These are phyloP conservation scores for Drosophila persimilis DNA, from an alignment of 1,140 invertebrate species.

Conservation along the genomic window DNA sequence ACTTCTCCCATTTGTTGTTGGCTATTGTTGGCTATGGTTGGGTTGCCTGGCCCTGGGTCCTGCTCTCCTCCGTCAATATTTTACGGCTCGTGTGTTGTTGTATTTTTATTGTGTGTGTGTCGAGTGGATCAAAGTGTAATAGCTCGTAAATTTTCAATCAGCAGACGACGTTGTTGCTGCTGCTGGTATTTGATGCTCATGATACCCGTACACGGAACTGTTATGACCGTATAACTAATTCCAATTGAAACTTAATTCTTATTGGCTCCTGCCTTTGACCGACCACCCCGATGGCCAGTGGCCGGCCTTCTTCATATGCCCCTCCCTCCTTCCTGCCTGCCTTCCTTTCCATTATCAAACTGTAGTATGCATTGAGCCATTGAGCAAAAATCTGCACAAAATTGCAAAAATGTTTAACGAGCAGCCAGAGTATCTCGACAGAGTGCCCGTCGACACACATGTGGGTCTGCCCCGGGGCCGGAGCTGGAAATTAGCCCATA, in stretches of 20 bases:
- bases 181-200: conserved; percentile 13
- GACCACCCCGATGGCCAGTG: too few relatives aligned
- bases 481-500: conserved; percentile 25
- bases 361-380: too few relatives aligned
- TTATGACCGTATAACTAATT: conserved; percentile 18
- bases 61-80: too few relatives aligned
- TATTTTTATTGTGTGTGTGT: conserved; percentile 27
- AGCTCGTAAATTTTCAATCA: conserved; percentile 63
- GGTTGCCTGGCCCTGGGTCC: too few relatives aligned
- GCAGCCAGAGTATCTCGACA: too few relatives aligned
- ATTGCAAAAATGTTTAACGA: too few relatives aligned
- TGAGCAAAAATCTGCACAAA: too few relatives aligned
- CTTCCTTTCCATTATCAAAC: too few relatives aligned
- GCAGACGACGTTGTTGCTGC: conserved; percentile 9
- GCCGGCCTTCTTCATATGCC: too few relatives aligned
- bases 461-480: not conserved
- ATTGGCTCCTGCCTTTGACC: conserved; percentile 10
- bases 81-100: too few relatives aligned
- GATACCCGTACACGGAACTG: conserved; percentile 14
- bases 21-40: conserved; percentile 10
- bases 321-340: too few relatives aligned
- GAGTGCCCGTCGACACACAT: too few relatives aligned
- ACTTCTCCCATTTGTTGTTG: conserved; percentile 33
- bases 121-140: conserved; percentile 56
- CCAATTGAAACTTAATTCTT: conserved; percentile 17